Evolutionary conservation across 2,113 vertebrate species (phyloP), one percentile per base, ranked within the genome.

Genomic region (Anguilla japonica): DNA sequence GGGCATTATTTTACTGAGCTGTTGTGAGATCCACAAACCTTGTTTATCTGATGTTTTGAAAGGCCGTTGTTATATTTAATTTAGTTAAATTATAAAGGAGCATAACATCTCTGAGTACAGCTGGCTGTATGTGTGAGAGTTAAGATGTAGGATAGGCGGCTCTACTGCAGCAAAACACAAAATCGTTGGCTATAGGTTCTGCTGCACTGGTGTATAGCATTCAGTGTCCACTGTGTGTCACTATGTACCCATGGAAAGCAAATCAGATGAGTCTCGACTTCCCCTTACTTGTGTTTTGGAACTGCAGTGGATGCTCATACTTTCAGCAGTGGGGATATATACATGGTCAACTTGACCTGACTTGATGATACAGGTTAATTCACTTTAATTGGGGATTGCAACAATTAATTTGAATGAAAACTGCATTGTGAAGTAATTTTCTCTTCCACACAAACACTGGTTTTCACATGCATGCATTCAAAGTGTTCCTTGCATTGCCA

Each of bases 171-270:
- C 67, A 9, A 29, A 75, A n/a, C 67, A 75, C 22, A 8, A 75
- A 75, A n/a, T 22, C 67, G 0, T 71, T 71, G 67, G 50, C 50
- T 2, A 34, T 34, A 53, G 50, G 50, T 53, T 53, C 8, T 53
- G 50, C 50, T 53, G 50, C 13, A 53, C 50, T 53, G 7, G 50
- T 53, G 11, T 53, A 53, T 53, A 11, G 8, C 71, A 75, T 75
- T 75, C 71, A n/a, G 5, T 82, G 81, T 9, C 81, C 81, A 82
- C 81, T 18, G 7, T 53, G 81, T 83, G 82, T 83, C 82, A 83
- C 22, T 60, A 18, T 40, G 57, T 39, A 22, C n/a, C n/a, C n/a
- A 60, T 39, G 29, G 50, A 60, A 26, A 13, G 46, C 16, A 14
- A 53, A n/a, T 8, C 9, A 26, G 50, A 22, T 14, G 6, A 41